phyloP scores from a whole-genome alignment of 2,888 invertebrate species.

The Chalcosyrphus nemorum region DNA sequence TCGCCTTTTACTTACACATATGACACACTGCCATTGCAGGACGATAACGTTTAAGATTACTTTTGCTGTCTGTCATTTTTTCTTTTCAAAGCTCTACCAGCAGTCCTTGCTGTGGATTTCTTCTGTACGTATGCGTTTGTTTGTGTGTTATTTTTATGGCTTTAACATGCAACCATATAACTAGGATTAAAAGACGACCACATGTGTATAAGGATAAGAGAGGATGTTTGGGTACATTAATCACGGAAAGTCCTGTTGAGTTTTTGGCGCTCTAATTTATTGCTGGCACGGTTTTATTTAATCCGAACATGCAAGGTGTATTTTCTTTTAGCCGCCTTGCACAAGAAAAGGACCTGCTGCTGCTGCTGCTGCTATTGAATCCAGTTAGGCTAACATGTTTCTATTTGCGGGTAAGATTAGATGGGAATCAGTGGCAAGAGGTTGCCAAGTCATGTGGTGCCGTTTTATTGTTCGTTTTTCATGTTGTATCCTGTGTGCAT shows the following conservation, averaged over 20 bases:
- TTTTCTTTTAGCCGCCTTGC: not conserved
- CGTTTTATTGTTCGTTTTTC: constrained; percentile 27
- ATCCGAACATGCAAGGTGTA: constrained; percentile 59
- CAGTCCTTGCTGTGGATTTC: not conserved
- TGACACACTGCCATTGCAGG: not conserved
- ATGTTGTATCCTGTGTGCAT: not conserved
- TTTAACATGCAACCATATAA: constrained; percentile 48
- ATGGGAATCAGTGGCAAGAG: constrained; percentile 44
- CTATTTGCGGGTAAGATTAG: constrained; percentile 38
- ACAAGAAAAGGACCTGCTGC: not conserved
- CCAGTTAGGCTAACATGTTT: constrained; percentile 35
- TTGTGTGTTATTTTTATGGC: constrained; percentile 29
- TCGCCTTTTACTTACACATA: constrained; percentile 35
- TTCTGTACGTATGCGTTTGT: not conserved
- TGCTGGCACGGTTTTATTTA: constrained; percentile 48
- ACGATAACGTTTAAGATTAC: constrained; percentile 46
- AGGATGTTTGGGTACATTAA: constrained; percentile 50
- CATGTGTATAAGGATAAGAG: not conserved
- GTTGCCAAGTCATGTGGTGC: constrained; percentile 32
- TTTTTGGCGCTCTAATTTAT: constrained; percentile 67
- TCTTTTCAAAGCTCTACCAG: constrained; percentile 29
- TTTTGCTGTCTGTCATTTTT: constrained; percentile 55
- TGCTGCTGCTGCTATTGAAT: not conserved
- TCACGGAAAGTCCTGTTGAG: constrained; percentile 66
- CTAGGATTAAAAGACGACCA: constrained; percentile 25